A percentile compares a stretch with the other conserved stretches of the same genome.
phyloP scores from a whole-genome alignment of 2,113 vertebrate species.

The Zosterops pallidus region DNA sequence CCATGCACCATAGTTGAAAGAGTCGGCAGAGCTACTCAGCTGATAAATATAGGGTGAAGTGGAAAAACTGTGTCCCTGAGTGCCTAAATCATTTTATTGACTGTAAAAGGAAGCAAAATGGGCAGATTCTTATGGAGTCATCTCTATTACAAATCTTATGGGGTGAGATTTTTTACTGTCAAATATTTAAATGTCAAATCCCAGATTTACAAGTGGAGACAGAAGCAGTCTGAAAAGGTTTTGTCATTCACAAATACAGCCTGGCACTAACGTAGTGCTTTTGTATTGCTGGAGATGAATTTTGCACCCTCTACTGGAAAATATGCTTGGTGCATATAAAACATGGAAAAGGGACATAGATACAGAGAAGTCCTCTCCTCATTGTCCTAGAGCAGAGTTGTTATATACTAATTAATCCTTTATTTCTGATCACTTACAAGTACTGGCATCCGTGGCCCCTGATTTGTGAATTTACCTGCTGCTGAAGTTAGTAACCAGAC shows the following conservation, averaged over 20 bases:
- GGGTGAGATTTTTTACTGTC: not conserved
- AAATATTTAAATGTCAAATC: not conserved
- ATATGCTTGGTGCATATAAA: not conserved
- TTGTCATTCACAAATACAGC: not conserved
- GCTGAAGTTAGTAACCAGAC: not conserved
- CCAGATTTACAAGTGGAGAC: not conserved
- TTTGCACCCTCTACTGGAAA: slow-evolving; percentile 70
- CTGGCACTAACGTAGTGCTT: not conserved
- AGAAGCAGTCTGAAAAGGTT: not conserved
- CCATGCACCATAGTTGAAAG: not conserved
- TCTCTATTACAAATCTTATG: not conserved
- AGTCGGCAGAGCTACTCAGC: not conserved
- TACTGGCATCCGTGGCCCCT: not conserved
- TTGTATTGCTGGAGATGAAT: not conserved
- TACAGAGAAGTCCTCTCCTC: not conserved
- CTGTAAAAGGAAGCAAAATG: not conserved
- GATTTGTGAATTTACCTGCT: not conserved
- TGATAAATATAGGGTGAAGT: not conserved
- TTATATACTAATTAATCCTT: not conserved
- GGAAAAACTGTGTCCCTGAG: not conserved
- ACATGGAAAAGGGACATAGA: fast-evolving
- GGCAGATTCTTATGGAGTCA: not conserved
- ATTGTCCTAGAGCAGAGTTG: not conserved
- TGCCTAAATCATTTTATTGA: not conserved
- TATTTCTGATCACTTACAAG: not conserved